phyloP scores from a whole-genome alignment of 2,888 invertebrate species.

The Phortica magna region DNA sequence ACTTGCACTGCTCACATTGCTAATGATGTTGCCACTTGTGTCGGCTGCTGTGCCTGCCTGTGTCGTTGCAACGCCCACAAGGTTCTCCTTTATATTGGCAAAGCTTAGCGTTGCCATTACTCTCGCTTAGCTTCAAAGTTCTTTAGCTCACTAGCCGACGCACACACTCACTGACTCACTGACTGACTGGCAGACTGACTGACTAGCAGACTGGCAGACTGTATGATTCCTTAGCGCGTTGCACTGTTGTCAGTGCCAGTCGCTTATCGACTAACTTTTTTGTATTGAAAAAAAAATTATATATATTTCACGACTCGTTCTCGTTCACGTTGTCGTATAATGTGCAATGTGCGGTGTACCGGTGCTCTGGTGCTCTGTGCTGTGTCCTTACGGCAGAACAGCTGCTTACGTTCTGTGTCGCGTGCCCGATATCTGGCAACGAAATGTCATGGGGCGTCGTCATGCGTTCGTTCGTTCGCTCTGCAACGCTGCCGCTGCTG shows the following conservation, averaged over 20 bases:
- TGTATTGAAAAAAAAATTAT: neutral
- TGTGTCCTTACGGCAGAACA: constrained; percentile 80
- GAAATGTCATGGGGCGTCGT: constrained; percentile 79
- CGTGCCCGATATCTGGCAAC: constrained; percentile 81
- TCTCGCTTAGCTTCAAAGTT: constrained; percentile 32
- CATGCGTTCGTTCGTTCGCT: constrained; percentile 41
- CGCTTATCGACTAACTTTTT: constrained; percentile 21
- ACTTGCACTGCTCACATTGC: constrained; percentile 28
- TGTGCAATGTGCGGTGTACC: neutral
- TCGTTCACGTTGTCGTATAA: constrained; percentile 16
- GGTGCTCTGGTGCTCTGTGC: constrained; percentile 33
- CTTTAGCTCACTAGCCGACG: neutral
- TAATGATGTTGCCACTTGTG: constrained; percentile 9
- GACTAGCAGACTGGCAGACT: neutral
- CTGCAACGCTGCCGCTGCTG: constrained; percentile 46
- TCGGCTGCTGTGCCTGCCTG: constrained; percentile 35
- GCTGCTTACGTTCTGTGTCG: constrained; percentile 83
- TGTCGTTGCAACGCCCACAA: neutral
- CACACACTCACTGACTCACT: neutral
- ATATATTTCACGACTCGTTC: neutral
- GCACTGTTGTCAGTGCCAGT: constrained; percentile 33
- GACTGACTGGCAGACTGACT: neutral
- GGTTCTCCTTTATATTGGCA: constrained; percentile 57
- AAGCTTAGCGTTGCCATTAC: constrained; percentile 76
- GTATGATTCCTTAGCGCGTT: constrained; percentile 4